Evolutionary conservation across 2,888 invertebrate species (phyloP).

Genomic region (Bedellia somnulentella): DNA sequence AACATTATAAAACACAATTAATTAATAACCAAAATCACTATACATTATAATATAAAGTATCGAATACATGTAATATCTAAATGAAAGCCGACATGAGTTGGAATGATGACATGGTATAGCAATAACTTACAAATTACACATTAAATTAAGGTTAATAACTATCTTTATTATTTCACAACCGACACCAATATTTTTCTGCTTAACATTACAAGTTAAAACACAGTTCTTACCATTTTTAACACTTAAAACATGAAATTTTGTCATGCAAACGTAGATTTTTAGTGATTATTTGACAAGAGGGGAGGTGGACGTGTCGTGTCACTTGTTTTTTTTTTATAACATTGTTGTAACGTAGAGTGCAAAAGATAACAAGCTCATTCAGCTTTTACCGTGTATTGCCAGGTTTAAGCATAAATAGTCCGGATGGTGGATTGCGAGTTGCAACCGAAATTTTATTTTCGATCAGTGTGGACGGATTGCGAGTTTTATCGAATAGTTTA

Average conservation of each 20-base stretch:
- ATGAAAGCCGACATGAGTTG: slow-evolving; percentile 25
- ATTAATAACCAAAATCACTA: slow-evolving; percentile 10
- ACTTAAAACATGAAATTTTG: slow-evolving; percentile 46
- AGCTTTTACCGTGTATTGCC: too few species aligned
- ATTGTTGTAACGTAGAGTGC: too few species aligned
- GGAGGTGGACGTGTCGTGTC: slow-evolving; percentile 52
- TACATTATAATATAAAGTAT: too few species aligned
- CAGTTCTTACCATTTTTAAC: slow-evolving; percentile 40
- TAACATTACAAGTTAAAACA: slow-evolving; percentile 11
- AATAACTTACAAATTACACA: slow-evolving; percentile 9
- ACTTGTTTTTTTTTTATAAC: slow-evolving; percentile 31
- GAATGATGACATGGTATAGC: slow-evolving; percentile 29
- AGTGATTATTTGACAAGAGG: slow-evolving; percentile 41
- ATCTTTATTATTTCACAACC: too few species aligned
- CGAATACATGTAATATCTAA: slow-evolving; percentile 1
- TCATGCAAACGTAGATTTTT: slow-evolving; percentile 26
- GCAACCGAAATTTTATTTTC: too few species aligned
- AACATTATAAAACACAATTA: slow-evolving; percentile 23
- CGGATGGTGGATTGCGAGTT: too few species aligned
- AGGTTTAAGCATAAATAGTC: too few species aligned
- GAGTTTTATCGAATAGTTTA: too few species aligned
- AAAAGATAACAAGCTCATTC: too few species aligned
- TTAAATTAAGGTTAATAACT: neutral
- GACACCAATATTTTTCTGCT: too few species aligned
- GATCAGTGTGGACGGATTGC: too few species aligned